Evolutionary conservation across 2,888 invertebrate species (phyloP).

Genomic region (Andrena marginata): DNA sequence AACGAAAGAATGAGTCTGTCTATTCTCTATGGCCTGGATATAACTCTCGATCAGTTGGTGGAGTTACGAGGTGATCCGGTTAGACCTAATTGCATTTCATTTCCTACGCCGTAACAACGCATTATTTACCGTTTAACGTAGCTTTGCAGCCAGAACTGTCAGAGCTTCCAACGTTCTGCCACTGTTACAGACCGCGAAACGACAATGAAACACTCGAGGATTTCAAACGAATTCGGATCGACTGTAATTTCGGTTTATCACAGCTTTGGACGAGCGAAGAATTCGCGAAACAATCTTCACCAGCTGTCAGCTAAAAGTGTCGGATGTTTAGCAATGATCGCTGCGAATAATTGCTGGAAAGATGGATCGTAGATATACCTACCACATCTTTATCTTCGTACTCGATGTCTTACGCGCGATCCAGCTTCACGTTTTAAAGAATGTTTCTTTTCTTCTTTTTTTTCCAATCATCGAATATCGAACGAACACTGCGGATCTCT

Average conservation of each 20-base stretch:
- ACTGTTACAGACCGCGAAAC: background rate
- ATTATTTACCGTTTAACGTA: background rate
- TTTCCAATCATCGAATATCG: conserved; percentile 25
- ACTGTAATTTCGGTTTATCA: background rate
- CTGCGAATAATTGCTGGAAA: background rate
- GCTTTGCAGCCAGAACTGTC: background rate
- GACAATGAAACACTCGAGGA: background rate
- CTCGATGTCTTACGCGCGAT: conserved; percentile 19
- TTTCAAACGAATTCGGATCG: conserved; percentile 10
- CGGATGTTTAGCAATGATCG: conserved; percentile 5
- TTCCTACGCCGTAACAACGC: background rate
- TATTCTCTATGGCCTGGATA: background rate
- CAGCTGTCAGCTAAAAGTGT: background rate
- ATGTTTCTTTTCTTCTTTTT: conserved; percentile 16
- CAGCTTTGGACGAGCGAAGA: background rate
- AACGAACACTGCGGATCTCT: conserved; percentile 17
- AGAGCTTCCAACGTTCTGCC: background rate
- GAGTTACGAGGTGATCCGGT: background rate
- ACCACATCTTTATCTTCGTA: background rate
- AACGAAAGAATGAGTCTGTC: background rate
- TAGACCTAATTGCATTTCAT: background rate
- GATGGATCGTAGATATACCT: conserved; percentile 23
- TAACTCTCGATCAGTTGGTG: background rate
- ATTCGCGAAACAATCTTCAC: background rate
- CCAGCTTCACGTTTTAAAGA: background rate